Conservation (phyloP, 2,113 vertebrate genomes). For the Atrichornis clamosus region DNA sequence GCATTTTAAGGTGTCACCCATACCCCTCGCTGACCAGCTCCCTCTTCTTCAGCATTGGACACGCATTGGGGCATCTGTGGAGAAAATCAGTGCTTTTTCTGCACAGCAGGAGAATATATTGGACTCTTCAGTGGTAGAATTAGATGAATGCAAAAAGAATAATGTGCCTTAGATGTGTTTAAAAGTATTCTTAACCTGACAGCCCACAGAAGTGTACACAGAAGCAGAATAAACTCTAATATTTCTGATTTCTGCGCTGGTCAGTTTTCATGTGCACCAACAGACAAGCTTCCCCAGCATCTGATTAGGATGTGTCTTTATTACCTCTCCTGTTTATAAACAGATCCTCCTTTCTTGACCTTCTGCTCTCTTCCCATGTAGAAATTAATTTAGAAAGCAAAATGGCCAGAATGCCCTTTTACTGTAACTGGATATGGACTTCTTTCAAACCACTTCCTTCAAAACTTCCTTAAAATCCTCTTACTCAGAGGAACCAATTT, state of each 20-base stretch:
- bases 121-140: not conserved
- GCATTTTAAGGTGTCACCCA: not conserved
- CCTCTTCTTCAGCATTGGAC: not conserved
- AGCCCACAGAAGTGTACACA: not conserved
- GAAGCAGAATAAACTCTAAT: not conserved
- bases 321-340: not conserved
- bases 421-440: not conserved
- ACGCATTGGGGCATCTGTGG: not conserved
- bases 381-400: not conserved
- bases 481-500: not conserved
- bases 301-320: not conserved
- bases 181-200: not conserved
- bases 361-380: not conserved
- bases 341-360: not conserved
- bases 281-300: not conserved
- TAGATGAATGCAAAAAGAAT: not conserved
- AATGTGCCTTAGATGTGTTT: not conserved
- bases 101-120: not conserved
- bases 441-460: not conserved
- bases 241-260: not conserved
- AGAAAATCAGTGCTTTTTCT: not conserved
- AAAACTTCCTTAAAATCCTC: not conserved
- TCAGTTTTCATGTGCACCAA: not conserved
- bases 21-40: not conserved
- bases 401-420: not conserved